Base-by-base conservation (phyloP, 2,797 vertebrate genomes). In the Glossophaga mutica region DNA sequence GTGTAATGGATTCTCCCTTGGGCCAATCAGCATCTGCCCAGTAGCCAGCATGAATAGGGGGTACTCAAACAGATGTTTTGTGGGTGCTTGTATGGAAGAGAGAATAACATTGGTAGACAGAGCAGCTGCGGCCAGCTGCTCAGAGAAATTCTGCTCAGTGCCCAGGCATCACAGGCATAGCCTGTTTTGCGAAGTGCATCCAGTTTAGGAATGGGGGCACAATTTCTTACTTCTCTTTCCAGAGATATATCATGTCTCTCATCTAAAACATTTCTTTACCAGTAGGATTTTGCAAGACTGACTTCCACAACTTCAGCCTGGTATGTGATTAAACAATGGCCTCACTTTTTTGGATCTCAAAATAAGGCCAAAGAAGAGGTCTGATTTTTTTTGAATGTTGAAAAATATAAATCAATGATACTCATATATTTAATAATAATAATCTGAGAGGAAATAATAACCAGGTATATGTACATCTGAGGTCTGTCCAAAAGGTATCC, bases 221-320 rank as follows among this genome's bases (percentile, higher is more conserved):
- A 22, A 11, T 48, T 71, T 79, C 57, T 96, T 68, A 77, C 44
- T 87, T 88, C 32, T 89, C 92, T 93, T 91, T 95, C 90, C 91
- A 97, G 91, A 96, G 91, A 87, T 24, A 34, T 79, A 94, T 93
- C 93, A 71, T 42, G 37, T 96, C 95, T 95, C 86, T 42, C 73
- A 70, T 74, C 59, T 88, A 62, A 93, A 93, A 90, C 52, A 87
- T 81, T 76, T 83, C 89, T 93, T 78, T 24, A 71, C 77, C 87
- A 73, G 26, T 22, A 87, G 39, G 42, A 71, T 94, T 82, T 89
- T 82, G 68, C 67, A 81, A 97, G 84, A 97, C 83, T 90, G 90
- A 76, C 50, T 94, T 96, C 92, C 83, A 95, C 74, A 91, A 93
- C 70, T 95, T 81, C 34, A 84, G 67, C 76, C 83, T 83, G 71